phyloP scores from a whole-genome alignment of 2,888 invertebrate species.

The Sminthurinus aureus region DNA sequence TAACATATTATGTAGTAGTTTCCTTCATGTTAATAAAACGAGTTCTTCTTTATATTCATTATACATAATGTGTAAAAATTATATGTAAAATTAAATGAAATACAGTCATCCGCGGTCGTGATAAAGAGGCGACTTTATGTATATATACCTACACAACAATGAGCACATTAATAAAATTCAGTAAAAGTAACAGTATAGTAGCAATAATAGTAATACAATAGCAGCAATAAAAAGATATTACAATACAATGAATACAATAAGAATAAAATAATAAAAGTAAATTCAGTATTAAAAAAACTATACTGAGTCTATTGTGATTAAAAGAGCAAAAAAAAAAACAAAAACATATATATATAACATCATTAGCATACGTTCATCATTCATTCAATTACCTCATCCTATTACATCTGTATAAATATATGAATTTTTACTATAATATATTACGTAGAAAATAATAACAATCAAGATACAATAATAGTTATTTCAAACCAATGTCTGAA shows the following conservation, averaged over 20 bases:
- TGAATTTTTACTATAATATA: too few relatives aligned
- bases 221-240: background rate
- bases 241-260: background rate
- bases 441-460: background rate
- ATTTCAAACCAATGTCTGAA: background rate
- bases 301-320: slow-evolving; percentile 8
- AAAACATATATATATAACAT: slow-evolving; percentile 7
- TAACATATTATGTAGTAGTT: too few relatives aligned
- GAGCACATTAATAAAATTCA: background rate
- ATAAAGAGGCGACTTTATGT: too few relatives aligned
- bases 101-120: too few relatives aligned
- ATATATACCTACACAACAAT: background rate
- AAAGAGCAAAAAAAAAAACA: background rate
- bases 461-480: background rate
- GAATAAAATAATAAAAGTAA: background rate
- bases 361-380: slow-evolving; percentile 2
- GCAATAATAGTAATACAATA: background rate
- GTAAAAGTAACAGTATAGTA: too few relatives aligned
- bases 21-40: too few relatives aligned
- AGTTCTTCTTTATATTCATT: too few relatives aligned
- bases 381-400: background rate
- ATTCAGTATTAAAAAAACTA: background rate
- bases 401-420: background rate
- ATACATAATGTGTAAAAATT: too few relatives aligned
- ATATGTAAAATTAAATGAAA: too few relatives aligned